These are phyloP conservation scores for Parasteatoda tepidariorum DNA, from an alignment of 1,140 invertebrate species.

Conservation along the genomic window DNA sequence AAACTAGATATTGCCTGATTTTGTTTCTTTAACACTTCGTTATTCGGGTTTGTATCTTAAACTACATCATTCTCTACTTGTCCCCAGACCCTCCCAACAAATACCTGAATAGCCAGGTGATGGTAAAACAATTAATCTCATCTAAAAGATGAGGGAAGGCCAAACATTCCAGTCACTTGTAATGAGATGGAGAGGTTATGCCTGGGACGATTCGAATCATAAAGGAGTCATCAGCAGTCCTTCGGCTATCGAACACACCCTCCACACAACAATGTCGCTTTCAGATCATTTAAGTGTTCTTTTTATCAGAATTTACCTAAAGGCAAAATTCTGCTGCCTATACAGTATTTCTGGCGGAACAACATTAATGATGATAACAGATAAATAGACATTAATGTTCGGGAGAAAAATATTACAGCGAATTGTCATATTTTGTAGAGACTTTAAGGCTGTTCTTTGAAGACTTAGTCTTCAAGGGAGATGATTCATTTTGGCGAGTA, in stretches of 20 bases:
- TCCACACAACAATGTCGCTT: background rate
- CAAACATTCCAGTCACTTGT: background rate
- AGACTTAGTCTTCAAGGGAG: too few species aligned
- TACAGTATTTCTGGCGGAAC: too few species aligned
- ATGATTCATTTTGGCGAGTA: too few species aligned
- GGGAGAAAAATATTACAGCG: too few species aligned
- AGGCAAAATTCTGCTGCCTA: background rate
- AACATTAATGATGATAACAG: too few species aligned
- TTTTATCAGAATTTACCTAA: background rate
- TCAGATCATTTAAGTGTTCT: background rate
- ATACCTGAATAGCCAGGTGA: background rate
- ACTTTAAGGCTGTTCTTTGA: too few species aligned
- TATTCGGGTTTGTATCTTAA: too few species aligned
- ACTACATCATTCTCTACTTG: too few species aligned
- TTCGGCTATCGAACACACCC: background rate
- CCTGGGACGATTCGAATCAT: background rate
- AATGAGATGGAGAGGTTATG: background rate
- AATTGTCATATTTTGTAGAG: too few species aligned
- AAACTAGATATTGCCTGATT: too few species aligned
- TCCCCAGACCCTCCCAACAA: background rate
- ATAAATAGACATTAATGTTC: too few species aligned
- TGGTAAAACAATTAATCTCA: background rate
- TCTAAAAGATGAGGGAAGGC: background rate
- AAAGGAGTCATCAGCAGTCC: background rate
- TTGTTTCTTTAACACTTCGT: too few species aligned